These are phyloP conservation scores for Drosophila hydei DNA, from an alignment of 1,140 invertebrate genomes.

Conservation along the genomic window DNA sequence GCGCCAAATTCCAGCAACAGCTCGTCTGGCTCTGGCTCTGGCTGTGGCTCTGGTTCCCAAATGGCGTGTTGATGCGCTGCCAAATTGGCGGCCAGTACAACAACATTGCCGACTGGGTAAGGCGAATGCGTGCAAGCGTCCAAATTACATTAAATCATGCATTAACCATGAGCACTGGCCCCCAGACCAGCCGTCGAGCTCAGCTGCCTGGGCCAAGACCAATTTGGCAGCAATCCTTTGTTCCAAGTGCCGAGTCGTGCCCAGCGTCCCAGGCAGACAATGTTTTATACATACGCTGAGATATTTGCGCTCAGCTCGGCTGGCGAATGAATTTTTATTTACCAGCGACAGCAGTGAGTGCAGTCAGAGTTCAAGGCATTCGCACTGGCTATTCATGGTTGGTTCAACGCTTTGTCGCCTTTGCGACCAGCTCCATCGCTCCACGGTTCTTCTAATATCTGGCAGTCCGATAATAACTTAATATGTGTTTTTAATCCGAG, in stretches of 20 bases:
- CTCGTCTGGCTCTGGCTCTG: neutral
- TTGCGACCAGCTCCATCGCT: no score
- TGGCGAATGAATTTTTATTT: conserved; percentile 75
- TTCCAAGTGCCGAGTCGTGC: conserved; percentile 49
- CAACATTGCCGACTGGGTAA: conserved; percentile 11
- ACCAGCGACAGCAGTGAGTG: conserved; percentile 27
- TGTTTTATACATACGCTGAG: conserved; percentile 68
- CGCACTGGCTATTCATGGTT: conserved; percentile 47
- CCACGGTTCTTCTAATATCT: conserved; percentile 1
- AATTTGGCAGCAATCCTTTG: conserved; percentile 78
- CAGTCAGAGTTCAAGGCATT: conserved; percentile 32
- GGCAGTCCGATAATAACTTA: conserved; percentile 80
- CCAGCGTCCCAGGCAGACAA: conserved; percentile 40
- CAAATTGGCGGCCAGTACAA: conserved; percentile 66
- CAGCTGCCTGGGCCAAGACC: conserved; percentile 41
- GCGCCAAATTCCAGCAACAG: conserved; percentile 17
- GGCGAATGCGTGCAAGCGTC: conserved; percentile 65
- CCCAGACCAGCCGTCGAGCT: neutral
- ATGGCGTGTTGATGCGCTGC: conserved; percentile 81
- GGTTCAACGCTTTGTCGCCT: conserved; percentile 34
- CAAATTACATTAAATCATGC: conserved; percentile 80
- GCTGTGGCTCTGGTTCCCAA: conserved; percentile 38
- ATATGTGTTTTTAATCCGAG: conserved; percentile 83
- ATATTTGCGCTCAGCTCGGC: conserved; percentile 31
- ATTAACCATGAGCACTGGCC: conserved; percentile 70